Conservation (phyloP, 2,797 vertebrate species). For the Anolis apletophallus region DNA sequence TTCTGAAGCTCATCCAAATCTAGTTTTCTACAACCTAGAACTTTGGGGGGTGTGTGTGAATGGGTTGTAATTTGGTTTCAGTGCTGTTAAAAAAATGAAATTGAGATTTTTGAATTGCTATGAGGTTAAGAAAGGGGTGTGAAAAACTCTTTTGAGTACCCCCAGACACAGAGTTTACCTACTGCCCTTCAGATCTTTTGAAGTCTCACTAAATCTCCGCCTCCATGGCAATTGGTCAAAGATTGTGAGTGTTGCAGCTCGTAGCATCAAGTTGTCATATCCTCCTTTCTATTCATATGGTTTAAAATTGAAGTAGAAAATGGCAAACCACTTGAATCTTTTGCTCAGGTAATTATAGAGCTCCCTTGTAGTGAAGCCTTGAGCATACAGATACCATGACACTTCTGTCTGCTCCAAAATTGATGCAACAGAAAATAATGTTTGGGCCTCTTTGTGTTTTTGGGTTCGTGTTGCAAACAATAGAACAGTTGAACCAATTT, state of each 20-base stretch:
- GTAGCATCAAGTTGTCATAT: neutral
- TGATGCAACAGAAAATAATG: neutral
- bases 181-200: neutral
- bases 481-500: neutral
- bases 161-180: neutral
- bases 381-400: neutral
- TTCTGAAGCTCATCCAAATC: neutral
- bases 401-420: neutral
- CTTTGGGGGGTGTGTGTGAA: neutral
- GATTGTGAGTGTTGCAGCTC: neutral
- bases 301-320: neutral
- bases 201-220: neutral
- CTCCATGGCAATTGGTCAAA: neutral
- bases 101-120: neutral
- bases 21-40: neutral
- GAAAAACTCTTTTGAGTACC: neutral
- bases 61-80: neutral
- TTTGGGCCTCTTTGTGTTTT: neutral
- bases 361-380: neutral
- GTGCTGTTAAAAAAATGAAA: neutral
- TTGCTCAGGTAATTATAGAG: neutral
- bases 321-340: neutral
- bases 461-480: neutral
- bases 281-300: neutral
- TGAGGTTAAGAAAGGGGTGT: too few relatives aligned